Base-by-base conservation (phyloP, 2,888 invertebrate genomes). In the Nomada flava region DNA sequence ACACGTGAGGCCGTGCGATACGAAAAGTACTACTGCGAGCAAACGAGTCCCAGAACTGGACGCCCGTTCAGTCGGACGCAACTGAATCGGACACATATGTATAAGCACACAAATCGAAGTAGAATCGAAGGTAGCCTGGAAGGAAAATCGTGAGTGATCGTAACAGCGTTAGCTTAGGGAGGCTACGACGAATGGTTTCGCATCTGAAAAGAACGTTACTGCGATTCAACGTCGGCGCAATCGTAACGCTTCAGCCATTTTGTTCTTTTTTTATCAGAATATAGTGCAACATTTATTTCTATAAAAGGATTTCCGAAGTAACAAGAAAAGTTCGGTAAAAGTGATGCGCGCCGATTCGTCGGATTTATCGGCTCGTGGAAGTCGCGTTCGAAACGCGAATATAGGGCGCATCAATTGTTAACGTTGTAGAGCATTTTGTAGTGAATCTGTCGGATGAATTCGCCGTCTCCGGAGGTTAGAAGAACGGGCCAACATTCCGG, bases 401-500 rank as follows among this genome's bases (percentile, higher is more conserved):
- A 7, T 26, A 26, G 15, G 42, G 23, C 42, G 63, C 11, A 64
- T 84, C 77, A 83, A 26, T 79, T 91, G 83, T 89, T 91, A 64
- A 85, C 83, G 75, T 91, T 90, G 88, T 89, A 90, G 57, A 91
- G 88, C 88, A 92, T 92, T 91, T 91, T 92, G 84, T 89, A 91
- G 65, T 91, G 91, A 70, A 92, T 93, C 77, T 92, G 92, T 73
- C 87, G 88, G 79, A 92, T 91, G 84, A 90, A 90, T 75, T 93
- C 92, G 71, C 89, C 89, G 73, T 93, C 90, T 42, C 92, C 93
- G 23, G 92, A 91, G 3, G 88, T 91, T 11, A 93, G 85, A 3
- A 93, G 90, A 44, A 91, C 76, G 20, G 93, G 93, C 94, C 93
- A 94, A 82, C 94, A 93, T 60, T 92, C 92, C 11, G 92, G 92